Evolutionary conservation across 2,113 vertebrate species (phyloP), one percentile per base, ranked within the genome.

Genomic region (Saimiri boliviensis): DNA sequence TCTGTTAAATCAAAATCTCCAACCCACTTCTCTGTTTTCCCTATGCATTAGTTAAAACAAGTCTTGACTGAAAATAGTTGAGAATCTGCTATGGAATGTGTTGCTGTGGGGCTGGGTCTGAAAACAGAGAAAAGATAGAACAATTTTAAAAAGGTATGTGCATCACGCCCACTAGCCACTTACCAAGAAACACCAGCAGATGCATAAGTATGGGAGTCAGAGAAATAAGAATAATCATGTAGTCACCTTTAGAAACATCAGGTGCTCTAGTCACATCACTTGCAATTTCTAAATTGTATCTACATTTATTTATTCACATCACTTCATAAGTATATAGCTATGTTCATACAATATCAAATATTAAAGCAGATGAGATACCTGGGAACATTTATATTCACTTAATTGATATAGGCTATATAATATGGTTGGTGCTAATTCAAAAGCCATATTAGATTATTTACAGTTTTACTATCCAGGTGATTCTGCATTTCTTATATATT

Each of bases 251-350:
- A 52, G 49, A 86, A 58, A 47, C 8, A 86, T 45, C n/a, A 89
- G 17, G 6, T 60, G 4, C 1, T 17, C 49, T 82, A 3, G 32
- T 71, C 8, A 32, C 7, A 58, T 68, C 16, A 37, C 16, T 37
- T 92, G 17, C 32, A 95, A 37, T 86, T 79, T 93, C 49, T 79
- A 87, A 80, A 11, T 84, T 93, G 68, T 71, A 82, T 80, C 58
- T 66, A 56, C 2, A 40, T 49, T 66, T 73, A 52, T 54, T 47
- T 60, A 40, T 20, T 80, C 56, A 74, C 56, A 25, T 87, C 11
- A 79, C 6, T 54, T 54, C 63, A 82, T n/a, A 81, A 9, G 10
- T 8, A 89, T 9, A 45, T 3, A 73, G n/a, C 9, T 83, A 42
- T 54, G 11, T 56, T 54, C 45, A 3, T 6, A 58, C 9, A 80